Base-by-base conservation (phyloP, 2,888 invertebrate species). In the Drosophila mimica region DNA sequence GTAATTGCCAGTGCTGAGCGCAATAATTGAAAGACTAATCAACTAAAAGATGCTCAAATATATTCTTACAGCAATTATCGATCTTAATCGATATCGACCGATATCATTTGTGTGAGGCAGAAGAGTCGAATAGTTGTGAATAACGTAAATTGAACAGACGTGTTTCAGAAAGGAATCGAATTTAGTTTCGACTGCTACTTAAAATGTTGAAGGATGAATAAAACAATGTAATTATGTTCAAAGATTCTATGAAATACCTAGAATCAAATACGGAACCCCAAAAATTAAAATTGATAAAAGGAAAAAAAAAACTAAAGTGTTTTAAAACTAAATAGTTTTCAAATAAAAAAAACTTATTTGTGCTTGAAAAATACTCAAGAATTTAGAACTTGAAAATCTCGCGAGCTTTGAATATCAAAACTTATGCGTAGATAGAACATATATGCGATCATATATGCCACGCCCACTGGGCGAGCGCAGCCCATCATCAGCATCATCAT, bases 381-480 rank as follows among this genome's bases (percentile, higher is more conserved):
- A 5, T 43, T 4, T 43, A 20, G 40, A 40, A 11, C 4, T n/a
- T 20, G n/a, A 40, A 40, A 43, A 11, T 40, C 40, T n/a, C 9
- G 25, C 46, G 9, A 38, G 17, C 9, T 40, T n/a, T 40, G 17
- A 4, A 40, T 17, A 40, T n/a, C n/a, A 46, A 46, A 13, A 7
- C 3, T 13, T 7, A 13, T 13, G 43, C 43, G 20, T 15, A 25
- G 20, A 15, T 15, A 15, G 4, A 25, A 8, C 8, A 25, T 25
- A 20, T 31, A 17, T 20, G 30, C 25, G 53, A 38, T 8, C 17
- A 20, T n/a, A n/a, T n/a, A n/a, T n/a, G 40, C 30, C 67, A 68
- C 69, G 68, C 68, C 60, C 34, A 46, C n/a, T 34, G 13, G 13
- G n/a, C 57, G n/a, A 31, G 11, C 1, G 25, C 4, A 52, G 7